Evolutionary conservation across 2,888 invertebrate genomes (phyloP).

Genomic region (Ctenicera cuprea): DNA sequence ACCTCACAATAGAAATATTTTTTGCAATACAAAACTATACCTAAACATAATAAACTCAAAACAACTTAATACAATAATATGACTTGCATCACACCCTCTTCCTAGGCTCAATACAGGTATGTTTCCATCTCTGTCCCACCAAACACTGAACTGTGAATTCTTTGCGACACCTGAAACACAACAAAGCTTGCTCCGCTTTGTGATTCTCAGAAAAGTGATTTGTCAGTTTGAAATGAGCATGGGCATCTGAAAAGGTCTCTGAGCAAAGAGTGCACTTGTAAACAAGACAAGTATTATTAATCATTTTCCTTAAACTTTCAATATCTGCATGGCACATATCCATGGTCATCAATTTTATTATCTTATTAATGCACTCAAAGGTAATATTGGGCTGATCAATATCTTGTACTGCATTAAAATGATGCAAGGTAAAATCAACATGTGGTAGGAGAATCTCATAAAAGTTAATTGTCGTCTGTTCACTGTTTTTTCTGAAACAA

Average conservation of each 20-base stretch:
- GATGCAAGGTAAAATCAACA: slow-evolving; percentile 41
- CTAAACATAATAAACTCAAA: no score
- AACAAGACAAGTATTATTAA: slow-evolving; percentile 47
- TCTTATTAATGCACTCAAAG: slow-evolving; percentile 45
- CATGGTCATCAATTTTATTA: background rate
- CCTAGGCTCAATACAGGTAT: slow-evolving; percentile 37
- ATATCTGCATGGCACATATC: slow-evolving; percentile 3
- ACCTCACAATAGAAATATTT: no score
- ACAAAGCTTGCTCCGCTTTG: slow-evolving; percentile 48
- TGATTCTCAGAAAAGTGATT: slow-evolving; percentile 49
- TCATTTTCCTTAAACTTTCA: slow-evolving; percentile 32
- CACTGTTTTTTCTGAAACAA: slow-evolving; percentile 37
- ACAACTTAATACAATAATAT: no score
- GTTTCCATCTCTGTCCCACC: slow-evolving; percentile 48
- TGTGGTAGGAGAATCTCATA: slow-evolving; percentile 53
- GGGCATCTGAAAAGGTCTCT: slow-evolving; percentile 24
- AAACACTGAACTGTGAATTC: slow-evolving; percentile 37
- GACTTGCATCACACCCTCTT: no score
- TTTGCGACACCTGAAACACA: slow-evolving; percentile 51
- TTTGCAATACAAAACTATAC: no score
- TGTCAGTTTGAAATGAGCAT: slow-evolving; percentile 16
- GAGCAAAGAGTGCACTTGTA: slow-evolving; percentile 50
- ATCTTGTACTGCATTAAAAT: slow-evolving; percentile 51
- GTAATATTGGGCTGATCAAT: slow-evolving; percentile 8
- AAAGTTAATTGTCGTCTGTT: slow-evolving; percentile 47